phyloP scores from a whole-genome alignment of 2,888 invertebrate genomes.

The Unio delphinus region DNA sequence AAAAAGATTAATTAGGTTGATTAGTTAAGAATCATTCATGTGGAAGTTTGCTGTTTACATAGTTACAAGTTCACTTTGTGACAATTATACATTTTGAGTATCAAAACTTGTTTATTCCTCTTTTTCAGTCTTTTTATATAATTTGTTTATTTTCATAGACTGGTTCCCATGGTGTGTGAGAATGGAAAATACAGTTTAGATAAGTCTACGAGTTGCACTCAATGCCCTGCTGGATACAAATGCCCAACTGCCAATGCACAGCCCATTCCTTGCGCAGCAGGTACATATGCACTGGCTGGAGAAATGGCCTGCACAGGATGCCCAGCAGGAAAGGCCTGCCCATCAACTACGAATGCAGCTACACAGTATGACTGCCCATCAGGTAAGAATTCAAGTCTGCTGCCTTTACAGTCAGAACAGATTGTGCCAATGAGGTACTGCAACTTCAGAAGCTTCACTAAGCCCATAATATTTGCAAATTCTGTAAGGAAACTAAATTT shows the following conservation, averaged over 20 bases:
- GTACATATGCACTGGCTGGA: slow-evolving; percentile 53
- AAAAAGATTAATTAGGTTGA: too few species aligned
- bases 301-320: slow-evolving; percentile 48
- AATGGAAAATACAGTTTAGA: slow-evolving; percentile 48
- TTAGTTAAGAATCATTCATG: too few species aligned
- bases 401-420: too few species aligned
- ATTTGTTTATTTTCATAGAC: slow-evolving; percentile 22
- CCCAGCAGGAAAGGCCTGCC: slow-evolving; percentile 61
- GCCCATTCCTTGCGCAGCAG: slow-evolving; percentile 47
- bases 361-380: slow-evolving; percentile 42
- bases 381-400: slow-evolving; percentile 32
- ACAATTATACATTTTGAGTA: too few species aligned
- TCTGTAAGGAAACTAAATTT: too few species aligned
- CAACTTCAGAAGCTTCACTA: too few species aligned
- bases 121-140: neutral
- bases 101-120: too few species aligned
- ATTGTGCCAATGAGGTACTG: too few species aligned
- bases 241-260: slow-evolving; percentile 32
- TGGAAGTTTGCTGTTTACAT: too few species aligned
- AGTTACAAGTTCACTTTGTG: too few species aligned
- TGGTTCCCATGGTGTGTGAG: slow-evolving; percentile 32
- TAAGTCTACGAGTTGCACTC: slow-evolving; percentile 41
- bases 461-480: too few species aligned
- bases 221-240: slow-evolving; percentile 51
- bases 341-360: slow-evolving; percentile 48